Evolutionary conservation across 1,140 invertebrate genomes (phyloP), one percentile per base, ranked within the genome.

Genomic region (Microvelia longipes): DNA sequence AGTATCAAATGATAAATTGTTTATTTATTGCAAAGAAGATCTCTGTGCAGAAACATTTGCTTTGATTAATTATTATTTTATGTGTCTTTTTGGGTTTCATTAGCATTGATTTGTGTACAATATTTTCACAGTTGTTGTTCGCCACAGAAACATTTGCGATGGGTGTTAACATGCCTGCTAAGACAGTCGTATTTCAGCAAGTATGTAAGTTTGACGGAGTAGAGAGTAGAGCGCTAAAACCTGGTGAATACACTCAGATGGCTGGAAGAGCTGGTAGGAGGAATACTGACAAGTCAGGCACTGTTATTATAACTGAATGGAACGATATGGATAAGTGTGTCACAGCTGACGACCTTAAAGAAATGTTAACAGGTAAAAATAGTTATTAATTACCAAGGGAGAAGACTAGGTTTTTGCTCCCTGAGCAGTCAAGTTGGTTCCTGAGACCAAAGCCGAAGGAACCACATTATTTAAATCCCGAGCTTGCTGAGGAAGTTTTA

Each of bases 71-170:
- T n/a, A n/a, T n/a, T n/a, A n/a, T n/a, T n/a, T n/a, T n/a, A n/a
- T n/a, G n/a, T n/a, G n/a, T n/a, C n/a, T n/a, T n/a, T n/a, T n/a
- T n/a, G n/a, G n/a, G n/a, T n/a, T n/a, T n/a, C n/a, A n/a, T n/a
- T n/a, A n/a, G n/a, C n/a, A n/a, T n/a, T n/a, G n/a, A n/a, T n/a
- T n/a, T n/a, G n/a, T n/a, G n/a, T n/a, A n/a, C n/a, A n/a, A n/a
- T n/a, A n/a, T n/a, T n/a, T n/a, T n/a, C n/a, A n/a, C 81, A 94
- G 87, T 83, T 98, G 69, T 79, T 98, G 24, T 98, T 99, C 83
- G 96, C 96, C 0, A 98, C 97, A 1, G 96, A 99, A 85, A 98
- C 96, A 25, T 98, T 99, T 84, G 95, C 96, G 0, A 98, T 98
- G 93, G 96, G 96, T 26, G 94, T 99, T 0, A 98, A 99, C 80